phyloP scores from a whole-genome alignment of 2,797 vertebrate species.

The Peromyscus aztecus region DNA sequence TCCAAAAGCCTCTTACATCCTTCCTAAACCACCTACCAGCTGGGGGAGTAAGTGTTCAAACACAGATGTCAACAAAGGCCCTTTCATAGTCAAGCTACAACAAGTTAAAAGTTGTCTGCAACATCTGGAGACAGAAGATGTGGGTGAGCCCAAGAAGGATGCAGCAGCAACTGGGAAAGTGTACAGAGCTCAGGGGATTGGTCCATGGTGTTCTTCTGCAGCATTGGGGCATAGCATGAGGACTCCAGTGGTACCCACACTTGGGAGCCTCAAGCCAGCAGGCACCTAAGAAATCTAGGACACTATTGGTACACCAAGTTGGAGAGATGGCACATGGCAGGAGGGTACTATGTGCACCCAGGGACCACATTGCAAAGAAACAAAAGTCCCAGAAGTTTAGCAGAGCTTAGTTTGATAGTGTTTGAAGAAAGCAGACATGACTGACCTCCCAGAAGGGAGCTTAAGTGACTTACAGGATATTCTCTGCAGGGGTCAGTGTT shows the following conservation, averaged over 20 bases:
- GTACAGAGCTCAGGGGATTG: not conserved
- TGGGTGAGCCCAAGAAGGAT: not conserved
- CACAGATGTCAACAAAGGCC: not conserved
- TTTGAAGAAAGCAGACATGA: not conserved
- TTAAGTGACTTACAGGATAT: not conserved
- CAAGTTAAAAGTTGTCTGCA: not conserved
- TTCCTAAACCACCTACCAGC: not conserved
- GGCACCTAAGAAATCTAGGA: not conserved
- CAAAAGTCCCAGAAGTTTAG: not conserved
- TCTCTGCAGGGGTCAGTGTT: not conserved
- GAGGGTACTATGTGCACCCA: not conserved
- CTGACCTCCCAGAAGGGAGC: not conserved
- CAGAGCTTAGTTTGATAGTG: not conserved
- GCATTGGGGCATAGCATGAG: not conserved
- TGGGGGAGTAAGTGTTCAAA: not conserved
- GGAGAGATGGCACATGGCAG: not conserved
- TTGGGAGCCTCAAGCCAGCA: not conserved
- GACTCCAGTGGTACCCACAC: not conserved
- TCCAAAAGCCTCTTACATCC: not conserved
- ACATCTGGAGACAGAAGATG: not conserved
- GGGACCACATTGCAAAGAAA: not conserved
- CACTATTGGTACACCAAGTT: not conserved
- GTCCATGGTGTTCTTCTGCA: not conserved
- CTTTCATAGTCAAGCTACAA: not conserved
- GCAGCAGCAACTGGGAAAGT: not conserved